Percentiles rank a stretch among this genome's conserved stretches.
Conservation (phyloP, 2,888 invertebrate species). For the Dicycla oo region DNA sequence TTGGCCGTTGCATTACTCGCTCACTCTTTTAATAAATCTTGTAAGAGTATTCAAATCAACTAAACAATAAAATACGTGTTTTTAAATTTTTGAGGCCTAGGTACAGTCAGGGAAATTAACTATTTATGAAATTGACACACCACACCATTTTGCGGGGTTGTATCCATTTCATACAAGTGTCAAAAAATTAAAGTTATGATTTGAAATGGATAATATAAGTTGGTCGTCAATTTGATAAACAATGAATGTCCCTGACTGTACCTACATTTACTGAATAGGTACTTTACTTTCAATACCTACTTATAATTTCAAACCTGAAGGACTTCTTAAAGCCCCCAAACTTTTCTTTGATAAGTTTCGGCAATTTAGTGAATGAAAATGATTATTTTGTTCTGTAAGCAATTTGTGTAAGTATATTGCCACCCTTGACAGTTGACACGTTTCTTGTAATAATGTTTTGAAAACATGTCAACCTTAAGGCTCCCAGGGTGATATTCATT, state of each 20-base stretch:
- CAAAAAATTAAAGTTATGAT: neutral
- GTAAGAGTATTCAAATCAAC: neutral
- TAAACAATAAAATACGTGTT: neutral
- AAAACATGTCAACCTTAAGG: too few relatives aligned
- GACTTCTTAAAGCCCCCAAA: conserved; percentile 15
- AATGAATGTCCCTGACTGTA: neutral
- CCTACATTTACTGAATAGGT: neutral
- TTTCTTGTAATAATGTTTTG: conserved; percentile 9
- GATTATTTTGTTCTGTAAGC: conserved; percentile 28
- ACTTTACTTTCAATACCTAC: neutral
- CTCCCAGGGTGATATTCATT: too few relatives aligned
- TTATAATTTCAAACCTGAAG: conserved; percentile 14
- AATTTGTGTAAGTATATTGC: conserved; percentile 42
- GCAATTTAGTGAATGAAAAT: conserved; percentile 8
- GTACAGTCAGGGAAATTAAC: too few relatives aligned
- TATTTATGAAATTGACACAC: neutral
- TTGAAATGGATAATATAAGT: neutral
- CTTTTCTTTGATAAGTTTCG: conserved; percentile 23
- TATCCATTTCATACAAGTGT: neutral
- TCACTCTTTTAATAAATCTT: neutral
- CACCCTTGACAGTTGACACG: conserved; percentile 15
- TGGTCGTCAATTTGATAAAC: neutral
- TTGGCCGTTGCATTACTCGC: neutral
- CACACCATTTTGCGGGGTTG: neutral
- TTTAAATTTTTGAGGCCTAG: neutral